Conservation (phyloP, 2,797 vertebrate species). For the Buceros bicornis region DNA sequence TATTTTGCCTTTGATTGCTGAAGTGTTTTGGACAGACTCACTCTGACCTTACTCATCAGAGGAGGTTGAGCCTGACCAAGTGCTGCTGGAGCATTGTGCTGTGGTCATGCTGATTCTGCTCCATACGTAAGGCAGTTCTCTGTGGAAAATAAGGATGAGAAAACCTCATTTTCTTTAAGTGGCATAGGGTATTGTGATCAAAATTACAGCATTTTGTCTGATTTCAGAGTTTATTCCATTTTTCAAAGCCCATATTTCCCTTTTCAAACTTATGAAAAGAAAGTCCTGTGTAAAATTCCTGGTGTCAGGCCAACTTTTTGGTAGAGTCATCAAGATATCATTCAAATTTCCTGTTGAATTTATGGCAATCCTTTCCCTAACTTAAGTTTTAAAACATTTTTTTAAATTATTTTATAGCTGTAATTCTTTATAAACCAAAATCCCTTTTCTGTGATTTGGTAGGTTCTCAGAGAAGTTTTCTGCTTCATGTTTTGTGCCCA, state of each 20-base stretch:
- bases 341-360: not conserved
- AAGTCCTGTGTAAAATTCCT: not conserved
- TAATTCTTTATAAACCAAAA: not conserved
- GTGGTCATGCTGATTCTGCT: not conserved
- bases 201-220: not conserved
- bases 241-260: not conserved
- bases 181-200: not conserved
- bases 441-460: not conserved
- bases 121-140: not conserved
- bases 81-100: not conserved
- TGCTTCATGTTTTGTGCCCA: not conserved
- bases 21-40: slow-evolving; percentile 7
- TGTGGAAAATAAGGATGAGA: not conserved
- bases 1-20: not conserved
- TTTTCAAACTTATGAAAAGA: not conserved
- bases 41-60: not conserved
- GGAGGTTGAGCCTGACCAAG: not conserved
- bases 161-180: not conserved
- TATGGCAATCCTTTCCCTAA: not conserved
- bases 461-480: not conserved
- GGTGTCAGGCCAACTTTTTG: not conserved
- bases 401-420: not conserved
- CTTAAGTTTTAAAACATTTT: not conserved
- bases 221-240: not conserved
- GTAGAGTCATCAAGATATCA: not conserved